These are phyloP conservation scores for Diabrotica virgifera DNA, from an alignment of 1,140 invertebrate species.

Conservation along the genomic window DNA sequence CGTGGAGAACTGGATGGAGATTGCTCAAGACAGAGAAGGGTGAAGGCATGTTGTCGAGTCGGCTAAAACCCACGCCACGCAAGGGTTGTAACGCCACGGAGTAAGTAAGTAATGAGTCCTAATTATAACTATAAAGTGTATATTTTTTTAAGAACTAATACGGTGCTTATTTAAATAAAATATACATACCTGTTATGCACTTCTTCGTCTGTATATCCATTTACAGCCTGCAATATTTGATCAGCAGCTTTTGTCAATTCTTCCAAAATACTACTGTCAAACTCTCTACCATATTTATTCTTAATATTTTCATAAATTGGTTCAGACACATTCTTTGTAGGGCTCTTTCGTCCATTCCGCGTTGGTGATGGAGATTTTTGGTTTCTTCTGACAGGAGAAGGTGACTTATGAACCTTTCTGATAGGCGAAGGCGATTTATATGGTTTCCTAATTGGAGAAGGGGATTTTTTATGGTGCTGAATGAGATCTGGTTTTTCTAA, in stretches of 20 bases:
- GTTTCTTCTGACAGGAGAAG: background rate
- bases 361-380: background rate
- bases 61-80: too few species aligned
- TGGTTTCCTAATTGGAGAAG: conserved; percentile 19
- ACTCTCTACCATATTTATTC: conserved; percentile 31
- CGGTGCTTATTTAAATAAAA: too few species aligned
- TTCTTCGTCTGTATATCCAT: conserved; percentile 54
- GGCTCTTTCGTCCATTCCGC: background rate
- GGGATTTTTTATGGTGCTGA: conserved; percentile 33
- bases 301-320: conserved; percentile 45
- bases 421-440: conserved; percentile 25
- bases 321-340: background rate
- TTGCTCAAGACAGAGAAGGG: too few species aligned
- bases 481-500: conserved; percentile 41
- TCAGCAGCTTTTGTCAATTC: conserved; percentile 55
- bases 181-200: conserved; percentile 30
- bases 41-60: too few species aligned
- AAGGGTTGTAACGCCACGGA: too few species aligned
- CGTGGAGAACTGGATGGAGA: too few species aligned
- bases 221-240: conserved; percentile 53
- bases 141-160: too few species aligned
- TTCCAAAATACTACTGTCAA: conserved; percentile 50
- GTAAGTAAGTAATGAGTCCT: too few species aligned
- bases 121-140: too few species aligned
- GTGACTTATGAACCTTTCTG: conserved; percentile 13